A percentile compares a stretch with the other conserved stretches of the same genome.
Evolutionary conservation across 2,113 vertebrate genomes (phyloP).

Genomic region (Tragelaphus strepsiceros): DNA sequence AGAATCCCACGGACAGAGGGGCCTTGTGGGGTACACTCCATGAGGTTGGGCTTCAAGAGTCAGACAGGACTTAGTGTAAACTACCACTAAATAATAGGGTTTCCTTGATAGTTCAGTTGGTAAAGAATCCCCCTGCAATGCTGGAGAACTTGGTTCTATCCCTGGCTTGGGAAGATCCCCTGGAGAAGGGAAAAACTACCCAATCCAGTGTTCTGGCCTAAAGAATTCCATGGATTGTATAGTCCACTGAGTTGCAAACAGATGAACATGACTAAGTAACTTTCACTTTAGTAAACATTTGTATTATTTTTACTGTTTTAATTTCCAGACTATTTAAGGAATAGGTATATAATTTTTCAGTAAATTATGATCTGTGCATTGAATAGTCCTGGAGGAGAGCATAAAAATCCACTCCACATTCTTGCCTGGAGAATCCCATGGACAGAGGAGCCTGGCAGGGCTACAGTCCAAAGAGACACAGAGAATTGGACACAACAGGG

Average conservation of each 20-base stretch:
- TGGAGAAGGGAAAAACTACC: background rate
- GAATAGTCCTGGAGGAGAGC: background rate
- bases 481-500: background rate
- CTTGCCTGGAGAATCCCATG: background rate
- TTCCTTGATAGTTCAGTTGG: background rate
- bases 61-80: background rate
- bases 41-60: background rate
- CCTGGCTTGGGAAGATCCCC: background rate
- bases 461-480: background rate
- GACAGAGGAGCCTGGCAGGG: background rate
- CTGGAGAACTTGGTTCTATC: background rate
- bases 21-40: background rate
- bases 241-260: background rate
- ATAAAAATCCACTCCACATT: background rate
- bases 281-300: background rate
- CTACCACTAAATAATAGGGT: background rate
- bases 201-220: background rate
- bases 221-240: background rate
- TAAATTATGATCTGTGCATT: background rate
- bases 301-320: background rate
- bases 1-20: background rate
- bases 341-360: background rate
- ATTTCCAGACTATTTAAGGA: background rate
- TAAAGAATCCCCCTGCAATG: background rate
- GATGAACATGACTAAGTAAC: accelerated